Evolutionary conservation across 1,140 invertebrate species (phyloP).

Genomic region (Drosophila bipectinata): DNA sequence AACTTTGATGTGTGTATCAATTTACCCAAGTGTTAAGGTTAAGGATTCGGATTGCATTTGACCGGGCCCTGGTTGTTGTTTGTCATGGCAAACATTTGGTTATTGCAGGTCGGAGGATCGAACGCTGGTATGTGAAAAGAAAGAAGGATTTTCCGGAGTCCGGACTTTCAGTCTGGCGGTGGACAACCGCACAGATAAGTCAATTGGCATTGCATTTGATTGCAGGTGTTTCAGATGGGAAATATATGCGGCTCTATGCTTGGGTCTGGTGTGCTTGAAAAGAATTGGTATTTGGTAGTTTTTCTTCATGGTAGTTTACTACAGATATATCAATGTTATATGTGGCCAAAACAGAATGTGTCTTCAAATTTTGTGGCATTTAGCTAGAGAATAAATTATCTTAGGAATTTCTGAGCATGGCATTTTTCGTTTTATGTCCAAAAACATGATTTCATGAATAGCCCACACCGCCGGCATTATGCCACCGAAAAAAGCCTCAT

Average conservation of each 20-base stretch:
- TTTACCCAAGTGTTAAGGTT: conserved; percentile 66
- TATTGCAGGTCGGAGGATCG: conserved; percentile 49
- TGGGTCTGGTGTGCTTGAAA: neutral
- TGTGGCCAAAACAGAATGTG: neutral
- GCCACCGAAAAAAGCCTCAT: conserved; percentile 29
- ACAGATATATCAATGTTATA: neutral
- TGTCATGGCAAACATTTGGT: conserved; percentile 72
- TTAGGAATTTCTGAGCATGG: too few species aligned
- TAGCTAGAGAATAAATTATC: too few species aligned
- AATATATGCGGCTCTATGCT: neutral
- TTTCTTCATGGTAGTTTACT: neutral
- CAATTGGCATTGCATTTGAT: conserved; percentile 70
- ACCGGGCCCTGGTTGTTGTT: conserved; percentile 48
- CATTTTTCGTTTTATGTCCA: neutral
- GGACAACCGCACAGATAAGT: conserved; percentile 70
- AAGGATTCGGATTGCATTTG: conserved; percentile 53
- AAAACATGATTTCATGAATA: conserved; percentile 9
- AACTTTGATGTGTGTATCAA: conserved; percentile 80
- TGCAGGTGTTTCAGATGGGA: conserved; percentile 41
- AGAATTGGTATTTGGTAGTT: too few species aligned
- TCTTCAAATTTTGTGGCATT: neutral
- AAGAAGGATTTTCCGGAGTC: conserved; percentile 2
- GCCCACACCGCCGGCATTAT: conserved; percentile 14
- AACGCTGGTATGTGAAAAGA: neutral
- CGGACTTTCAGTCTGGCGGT: conserved; percentile 7